These are phyloP conservation scores for Oryctes rhinoceros DNA, from an alignment of 1,140 invertebrate species.

Conservation along the genomic window DNA sequence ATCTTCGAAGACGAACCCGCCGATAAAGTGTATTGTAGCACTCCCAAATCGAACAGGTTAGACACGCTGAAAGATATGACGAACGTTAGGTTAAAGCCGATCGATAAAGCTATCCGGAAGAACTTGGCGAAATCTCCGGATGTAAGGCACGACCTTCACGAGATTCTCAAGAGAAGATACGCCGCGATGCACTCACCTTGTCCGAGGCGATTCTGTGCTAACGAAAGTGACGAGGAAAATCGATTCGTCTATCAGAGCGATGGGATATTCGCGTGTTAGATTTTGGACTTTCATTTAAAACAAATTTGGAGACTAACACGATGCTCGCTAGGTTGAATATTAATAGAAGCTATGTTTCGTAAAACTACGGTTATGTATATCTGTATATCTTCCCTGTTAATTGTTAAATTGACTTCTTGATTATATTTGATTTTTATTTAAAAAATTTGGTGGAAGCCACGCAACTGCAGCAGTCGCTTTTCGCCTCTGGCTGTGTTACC, in stretches of 20 bases:
- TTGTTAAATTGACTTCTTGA: no score
- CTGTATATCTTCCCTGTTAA: no score
- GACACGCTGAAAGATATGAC: constrained; percentile 26
- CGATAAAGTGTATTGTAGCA: not conserved
- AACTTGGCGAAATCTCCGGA: constrained; percentile 7
- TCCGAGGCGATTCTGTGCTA: constrained; percentile 29
- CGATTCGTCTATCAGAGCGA: constrained; percentile 11
- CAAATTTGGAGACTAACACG: no score
- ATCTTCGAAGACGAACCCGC: not conserved
- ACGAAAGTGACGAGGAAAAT: constrained; percentile 27
- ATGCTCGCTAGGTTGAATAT: no score
- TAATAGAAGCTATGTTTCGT: no score
- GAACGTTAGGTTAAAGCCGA: constrained; percentile 21
- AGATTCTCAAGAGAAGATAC: constrained; percentile 41
- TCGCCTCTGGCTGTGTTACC: no score
- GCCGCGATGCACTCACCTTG: constrained; percentile 43
- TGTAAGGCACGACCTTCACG: constrained; percentile 38
- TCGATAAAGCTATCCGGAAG: not conserved
- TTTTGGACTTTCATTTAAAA: no score
- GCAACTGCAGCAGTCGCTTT: no score
- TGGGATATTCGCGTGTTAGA: not conserved
- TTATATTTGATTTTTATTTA: no score
- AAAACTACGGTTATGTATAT: no score
- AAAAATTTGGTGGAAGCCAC: no score
- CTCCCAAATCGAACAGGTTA: not conserved